Evolutionary conservation across 2,888 invertebrate species (phyloP).

Genomic region (Rotaria magnacalcarata): DNA sequence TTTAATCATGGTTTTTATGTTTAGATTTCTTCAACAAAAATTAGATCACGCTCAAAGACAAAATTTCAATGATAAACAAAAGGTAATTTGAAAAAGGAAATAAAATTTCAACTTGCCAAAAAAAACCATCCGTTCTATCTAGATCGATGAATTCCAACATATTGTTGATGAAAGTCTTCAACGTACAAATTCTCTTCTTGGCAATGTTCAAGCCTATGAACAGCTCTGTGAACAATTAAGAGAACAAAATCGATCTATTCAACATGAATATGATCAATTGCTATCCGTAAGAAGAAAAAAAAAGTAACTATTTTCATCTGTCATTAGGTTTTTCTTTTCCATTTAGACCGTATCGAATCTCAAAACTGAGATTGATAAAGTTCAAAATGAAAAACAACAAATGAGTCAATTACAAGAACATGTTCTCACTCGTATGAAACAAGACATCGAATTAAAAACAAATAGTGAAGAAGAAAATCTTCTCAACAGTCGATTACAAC

Average conservation of each 20-base stretch:
- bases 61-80: not conserved
- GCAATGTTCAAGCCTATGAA: not conserved
- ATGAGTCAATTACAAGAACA: slow-evolving; percentile 27
- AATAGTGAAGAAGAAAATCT: not conserved
- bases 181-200: not conserved
- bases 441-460: not conserved
- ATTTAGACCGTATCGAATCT: not conserved
- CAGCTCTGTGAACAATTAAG: not conserved
- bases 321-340: no score
- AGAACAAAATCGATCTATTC: not conserved
- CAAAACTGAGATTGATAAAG: not conserved
- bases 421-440: slow-evolving; percentile 7
- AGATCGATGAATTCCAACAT: not conserved
- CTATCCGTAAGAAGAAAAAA: not conserved
- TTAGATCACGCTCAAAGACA: not conserved
- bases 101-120: not conserved
- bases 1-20: not conserved
- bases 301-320: no score
- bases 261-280: not conserved
- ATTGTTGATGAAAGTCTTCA: slow-evolving; percentile 13
- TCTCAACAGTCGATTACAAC: not conserved
- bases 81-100: not conserved
- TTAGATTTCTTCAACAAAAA: not conserved
- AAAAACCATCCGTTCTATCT: not conserved
- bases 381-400: slow-evolving; percentile 19